Evolutionary conservation across 2,113 vertebrate species (phyloP).

Genomic region (Mesembrinibis cayennensis): DNA sequence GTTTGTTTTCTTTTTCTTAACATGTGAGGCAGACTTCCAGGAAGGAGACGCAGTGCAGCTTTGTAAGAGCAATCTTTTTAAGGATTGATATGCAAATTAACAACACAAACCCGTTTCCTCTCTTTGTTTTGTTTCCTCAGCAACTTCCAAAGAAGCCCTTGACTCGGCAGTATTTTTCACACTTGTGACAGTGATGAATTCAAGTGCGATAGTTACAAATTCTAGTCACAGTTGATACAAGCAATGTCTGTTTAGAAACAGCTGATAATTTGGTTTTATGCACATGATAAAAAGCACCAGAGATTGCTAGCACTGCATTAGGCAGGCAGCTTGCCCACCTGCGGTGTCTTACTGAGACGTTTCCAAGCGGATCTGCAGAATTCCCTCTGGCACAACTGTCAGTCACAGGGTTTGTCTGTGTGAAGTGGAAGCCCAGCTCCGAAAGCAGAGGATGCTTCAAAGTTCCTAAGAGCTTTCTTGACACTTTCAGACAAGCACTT

Average conservation of each 20-base stretch:
- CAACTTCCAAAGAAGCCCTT: background rate
- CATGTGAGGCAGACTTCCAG: background rate
- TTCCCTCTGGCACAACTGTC: background rate
- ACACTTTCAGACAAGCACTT: background rate
- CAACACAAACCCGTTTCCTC: background rate
- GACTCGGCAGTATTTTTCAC: background rate
- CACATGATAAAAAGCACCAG: background rate
- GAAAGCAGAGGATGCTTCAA: background rate
- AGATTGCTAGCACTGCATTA: background rate
- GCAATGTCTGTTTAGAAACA: background rate
- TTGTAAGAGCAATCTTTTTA: background rate
- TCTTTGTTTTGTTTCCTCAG: background rate
- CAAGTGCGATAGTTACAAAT: background rate
- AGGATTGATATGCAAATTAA: background rate
- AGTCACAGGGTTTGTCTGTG: background rate
- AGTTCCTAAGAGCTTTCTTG: background rate
- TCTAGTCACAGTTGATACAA: background rate
- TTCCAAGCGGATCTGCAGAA: background rate
- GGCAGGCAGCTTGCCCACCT: background rate
- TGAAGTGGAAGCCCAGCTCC: background rate
- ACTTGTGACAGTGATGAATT: background rate
- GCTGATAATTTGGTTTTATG: background rate
- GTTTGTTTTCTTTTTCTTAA: background rate
- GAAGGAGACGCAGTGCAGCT: background rate
- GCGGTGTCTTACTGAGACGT: rapidly evolving